phyloP scores from a whole-genome alignment of 2,113 vertebrate genomes.

The crab-eating macaque (Macaca fascicularis) region DNA sequence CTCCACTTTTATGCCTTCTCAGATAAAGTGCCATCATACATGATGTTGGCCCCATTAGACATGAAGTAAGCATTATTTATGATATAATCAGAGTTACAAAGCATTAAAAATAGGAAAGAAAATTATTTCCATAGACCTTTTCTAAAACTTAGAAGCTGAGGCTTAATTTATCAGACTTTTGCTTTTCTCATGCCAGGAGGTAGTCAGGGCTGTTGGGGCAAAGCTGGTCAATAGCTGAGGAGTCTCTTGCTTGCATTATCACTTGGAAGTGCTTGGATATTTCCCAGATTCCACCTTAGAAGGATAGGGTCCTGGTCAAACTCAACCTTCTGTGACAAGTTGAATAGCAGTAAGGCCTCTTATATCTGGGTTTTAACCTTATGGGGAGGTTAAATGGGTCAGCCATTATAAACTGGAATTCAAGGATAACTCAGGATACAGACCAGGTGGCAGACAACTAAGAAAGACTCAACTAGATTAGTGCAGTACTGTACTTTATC shows the following conservation, averaged over 20 bases:
- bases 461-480: neutral
- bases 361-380: neutral
- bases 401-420: neutral
- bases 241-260: neutral
- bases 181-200: constrained; percentile 51
- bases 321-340: neutral
- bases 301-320: neutral
- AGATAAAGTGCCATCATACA: constrained; percentile 79
- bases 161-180: constrained; percentile 49
- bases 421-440: neutral
- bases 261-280: neutral
- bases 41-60: constrained; percentile 82
- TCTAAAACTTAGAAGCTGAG: constrained; percentile 61
- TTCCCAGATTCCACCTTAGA: neutral
- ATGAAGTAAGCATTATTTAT: constrained; percentile 78
- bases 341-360: neutral
- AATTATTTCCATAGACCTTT: constrained; percentile 65
- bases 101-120: constrained; percentile 77
- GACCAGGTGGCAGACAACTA: neutral
- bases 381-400: neutral
- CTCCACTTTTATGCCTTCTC: constrained; percentile 80
- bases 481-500: neutral
- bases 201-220: constrained; percentile 63
- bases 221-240: neutral
- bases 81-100: constrained; percentile 75